Percentiles rank a stretch among this genome's conserved stretches.
Evolutionary conservation across 2,888 invertebrate species (phyloP).

Genomic region (Merodon equestris): DNA sequence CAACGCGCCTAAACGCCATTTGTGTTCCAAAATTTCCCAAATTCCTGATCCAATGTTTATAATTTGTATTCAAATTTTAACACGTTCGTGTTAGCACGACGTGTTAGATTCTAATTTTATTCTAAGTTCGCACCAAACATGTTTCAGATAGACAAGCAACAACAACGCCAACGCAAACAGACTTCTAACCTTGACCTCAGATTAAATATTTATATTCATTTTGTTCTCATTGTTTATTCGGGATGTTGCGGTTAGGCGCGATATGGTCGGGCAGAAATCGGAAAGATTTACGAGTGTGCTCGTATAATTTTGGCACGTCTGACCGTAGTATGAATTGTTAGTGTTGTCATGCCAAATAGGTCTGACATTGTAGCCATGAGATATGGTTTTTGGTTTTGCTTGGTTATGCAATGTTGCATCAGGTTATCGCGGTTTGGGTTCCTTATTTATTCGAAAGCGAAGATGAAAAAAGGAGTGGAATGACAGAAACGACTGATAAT

Average conservation of each 20-base stretch:
- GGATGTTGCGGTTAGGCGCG: neutral
- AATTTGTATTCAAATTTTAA: too few relatives aligned
- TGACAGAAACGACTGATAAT: too few relatives aligned
- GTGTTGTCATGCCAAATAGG: too few relatives aligned
- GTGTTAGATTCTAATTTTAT: too few relatives aligned
- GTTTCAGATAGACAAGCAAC: neutral
- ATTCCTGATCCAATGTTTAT: too few relatives aligned
- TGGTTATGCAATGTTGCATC: neutral
- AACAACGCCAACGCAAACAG: neutral
- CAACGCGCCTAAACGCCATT: too few relatives aligned
- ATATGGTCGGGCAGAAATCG: neutral
- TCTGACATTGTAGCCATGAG: too few relatives aligned
- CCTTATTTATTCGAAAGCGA: too few relatives aligned
- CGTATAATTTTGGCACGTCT: conserved; percentile 2
- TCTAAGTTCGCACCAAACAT: too few relatives aligned
- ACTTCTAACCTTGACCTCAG: conserved; percentile 19
- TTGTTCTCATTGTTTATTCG: neutral
- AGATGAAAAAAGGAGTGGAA: too few relatives aligned
- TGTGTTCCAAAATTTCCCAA: too few relatives aligned
- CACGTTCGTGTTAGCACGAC: too few relatives aligned
- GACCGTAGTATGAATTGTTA: neutral
- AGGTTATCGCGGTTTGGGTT: neutral
- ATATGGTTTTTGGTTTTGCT: neutral
- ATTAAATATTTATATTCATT: neutral
- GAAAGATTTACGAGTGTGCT: neutral